Evolutionary conservation across 2,888 invertebrate species (phyloP).

Genomic region (Nephrotoma guestfalica): DNA sequence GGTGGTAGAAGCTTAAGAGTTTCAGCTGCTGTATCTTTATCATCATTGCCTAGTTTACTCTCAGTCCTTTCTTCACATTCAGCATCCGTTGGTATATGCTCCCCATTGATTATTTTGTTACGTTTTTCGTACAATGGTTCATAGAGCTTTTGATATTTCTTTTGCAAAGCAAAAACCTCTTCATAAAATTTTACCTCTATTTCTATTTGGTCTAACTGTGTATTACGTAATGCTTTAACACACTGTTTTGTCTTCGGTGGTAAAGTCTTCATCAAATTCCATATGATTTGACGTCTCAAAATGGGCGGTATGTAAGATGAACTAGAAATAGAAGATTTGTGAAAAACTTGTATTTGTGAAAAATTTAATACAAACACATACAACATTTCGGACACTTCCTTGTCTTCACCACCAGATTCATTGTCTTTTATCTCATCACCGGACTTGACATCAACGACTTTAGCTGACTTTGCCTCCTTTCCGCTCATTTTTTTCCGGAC

Average conservation of each 20-base stretch:
- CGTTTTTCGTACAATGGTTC: slow-evolving; percentile 28
- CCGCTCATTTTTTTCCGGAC: not conserved
- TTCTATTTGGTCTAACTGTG: slow-evolving; percentile 72
- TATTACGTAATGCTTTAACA: slow-evolving; percentile 73
- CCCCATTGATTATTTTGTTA: slow-evolving; percentile 25
- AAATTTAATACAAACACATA: not conserved
- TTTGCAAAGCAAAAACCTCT: slow-evolving; percentile 41
- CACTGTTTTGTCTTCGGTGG: slow-evolving; percentile 53
- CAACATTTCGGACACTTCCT: not conserved
- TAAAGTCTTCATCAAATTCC: slow-evolving; percentile 29
- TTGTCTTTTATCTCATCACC: not conserved
- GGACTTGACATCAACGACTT: not conserved
- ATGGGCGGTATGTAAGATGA: slow-evolving; percentile 23
- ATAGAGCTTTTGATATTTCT: slow-evolving; percentile 27
- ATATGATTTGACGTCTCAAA: slow-evolving; percentile 28
- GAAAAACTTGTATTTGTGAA: not conserved
- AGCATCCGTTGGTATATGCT: slow-evolving; percentile 75
- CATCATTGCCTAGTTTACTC: slow-evolving; percentile 74
- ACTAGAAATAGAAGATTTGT: slow-evolving; percentile 4
- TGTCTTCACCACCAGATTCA: not conserved
- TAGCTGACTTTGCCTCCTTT: not conserved
- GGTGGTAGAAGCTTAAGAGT: slow-evolving; percentile 20
- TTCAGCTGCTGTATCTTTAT: slow-evolving; percentile 45
- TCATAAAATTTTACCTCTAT: slow-evolving; percentile 91
- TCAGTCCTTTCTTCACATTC: slow-evolving; percentile 45